Base-by-base conservation (phyloP, 2,888 invertebrate genomes). In the Coelopa pilipes region DNA sequence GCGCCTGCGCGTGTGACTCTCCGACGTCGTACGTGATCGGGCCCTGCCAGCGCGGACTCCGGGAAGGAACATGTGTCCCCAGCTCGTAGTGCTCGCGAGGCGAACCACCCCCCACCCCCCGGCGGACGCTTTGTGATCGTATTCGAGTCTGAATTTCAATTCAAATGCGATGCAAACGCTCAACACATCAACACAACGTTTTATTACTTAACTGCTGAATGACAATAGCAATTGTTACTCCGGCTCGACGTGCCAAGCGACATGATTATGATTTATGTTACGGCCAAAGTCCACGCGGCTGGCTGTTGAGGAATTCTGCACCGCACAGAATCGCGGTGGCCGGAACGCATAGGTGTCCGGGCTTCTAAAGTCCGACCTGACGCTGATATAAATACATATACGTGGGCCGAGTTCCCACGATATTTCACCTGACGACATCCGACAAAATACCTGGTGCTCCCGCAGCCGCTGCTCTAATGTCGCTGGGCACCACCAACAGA, bases 31-130 rank as follows among this genome's bases (percentile, higher is more conserved):
- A 84, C 84, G 84, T 84, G 84, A 79, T 81, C 79, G 78, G 76
- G 79, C 80, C 76, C 76, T 75, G 79, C 79, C 81, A 79, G 78
- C 79, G 80, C 81, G 81, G 84, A 84, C 85, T 85, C 83, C 81
- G 80, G 80, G 80, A 79, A 79, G 34, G 84, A 84, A 84, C 84
- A 84, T 79, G 83, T 84, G 84, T 85, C 84, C 80, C 81, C 79
- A 82, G 82, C 82, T 84, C 82, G 80, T 84, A 82, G 84, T 84
- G 79, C 80, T 74, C 72, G 65, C 77, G 12, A 11, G 53, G 34
- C 72, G 47, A 49, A 24, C 45, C 69, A 17, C 34, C 13, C 66
- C n/a, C 55, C 45, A 45, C 67, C 59, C 21, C 72, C 59, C 70
- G 72, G 78, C 74, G 78, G 82, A 80, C 82, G 83, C 80, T 80